Evolutionary conservation across 2,888 invertebrate species (phyloP).

Genomic region (Lycaena phlaeas): DNA sequence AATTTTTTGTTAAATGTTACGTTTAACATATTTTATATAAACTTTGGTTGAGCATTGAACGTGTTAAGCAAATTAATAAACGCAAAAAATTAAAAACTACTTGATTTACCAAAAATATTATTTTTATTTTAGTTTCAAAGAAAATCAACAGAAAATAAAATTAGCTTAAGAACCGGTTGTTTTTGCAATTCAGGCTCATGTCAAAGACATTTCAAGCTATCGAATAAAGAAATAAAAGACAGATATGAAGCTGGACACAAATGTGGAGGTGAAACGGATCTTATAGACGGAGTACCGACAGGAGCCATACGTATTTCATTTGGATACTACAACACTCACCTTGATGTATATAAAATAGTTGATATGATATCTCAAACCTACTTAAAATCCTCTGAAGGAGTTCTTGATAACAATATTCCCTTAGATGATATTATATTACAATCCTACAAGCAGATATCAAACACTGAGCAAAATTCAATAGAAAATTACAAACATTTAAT

Average conservation of each 20-base stretch:
- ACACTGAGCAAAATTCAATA: background rate
- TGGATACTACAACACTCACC: slow-evolving; percentile 8
- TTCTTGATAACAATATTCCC: too few species aligned
- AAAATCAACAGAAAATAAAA: background rate
- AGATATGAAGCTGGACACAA: slow-evolving; percentile 8
- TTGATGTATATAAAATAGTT: background rate
- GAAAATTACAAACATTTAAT: background rate
- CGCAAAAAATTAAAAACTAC: too few species aligned
- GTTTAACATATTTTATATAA: background rate
- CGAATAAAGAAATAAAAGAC: slow-evolving; percentile 7
- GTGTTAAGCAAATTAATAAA: too few species aligned
- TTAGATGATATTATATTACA: background rate
- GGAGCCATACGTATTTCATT: slow-evolving; percentile 8
- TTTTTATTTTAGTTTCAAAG: slow-evolving; percentile 7
- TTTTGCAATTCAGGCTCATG: slow-evolving; percentile 10
- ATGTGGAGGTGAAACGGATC: slow-evolving; percentile 7
- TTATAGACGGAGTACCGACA: slow-evolving; percentile 8
- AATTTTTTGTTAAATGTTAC: too few species aligned
- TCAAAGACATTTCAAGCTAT: slow-evolving; percentile 7
- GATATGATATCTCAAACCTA: slow-evolving; percentile 2
- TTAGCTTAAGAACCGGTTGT: slow-evolving; percentile 4
- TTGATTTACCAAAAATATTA: too few species aligned
- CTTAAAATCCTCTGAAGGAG: too few species aligned
- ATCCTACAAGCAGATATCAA: background rate
- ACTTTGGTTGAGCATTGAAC: too few species aligned